A percentile compares a stretch with the other conserved stretches of the same genome.
phyloP scores from a whole-genome alignment of 2,888 invertebrate genomes.

The Lochmaea capreae region DNA sequence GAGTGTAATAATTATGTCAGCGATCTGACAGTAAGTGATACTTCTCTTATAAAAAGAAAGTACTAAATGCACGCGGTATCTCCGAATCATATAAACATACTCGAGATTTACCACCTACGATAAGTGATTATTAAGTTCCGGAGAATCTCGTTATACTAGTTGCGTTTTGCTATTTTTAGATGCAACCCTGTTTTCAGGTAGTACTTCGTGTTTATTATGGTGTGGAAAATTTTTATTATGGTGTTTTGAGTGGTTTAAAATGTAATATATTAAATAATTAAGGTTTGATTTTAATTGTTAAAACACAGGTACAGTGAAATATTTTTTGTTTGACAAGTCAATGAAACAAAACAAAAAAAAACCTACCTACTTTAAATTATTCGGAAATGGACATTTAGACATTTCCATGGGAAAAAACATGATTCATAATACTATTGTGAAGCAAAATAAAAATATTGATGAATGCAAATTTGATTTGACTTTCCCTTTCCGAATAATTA shows the following conservation, averaged over 20 bases:
- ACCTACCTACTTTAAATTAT: too few relatives aligned
- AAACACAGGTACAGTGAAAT: too few relatives aligned
- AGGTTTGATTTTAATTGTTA: background rate
- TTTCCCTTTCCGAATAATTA: too few relatives aligned
- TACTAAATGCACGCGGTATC: conserved; percentile 24
- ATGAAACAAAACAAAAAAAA: too few relatives aligned
- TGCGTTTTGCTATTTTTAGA: conserved; percentile 46
- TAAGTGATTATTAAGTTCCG: conserved; percentile 52
- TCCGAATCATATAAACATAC: conserved; percentile 10
- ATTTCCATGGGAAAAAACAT: too few relatives aligned
- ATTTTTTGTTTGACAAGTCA: too few relatives aligned
- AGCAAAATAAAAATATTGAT: too few relatives aligned
- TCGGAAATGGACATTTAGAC: too few relatives aligned
- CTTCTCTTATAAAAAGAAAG: conserved; percentile 29
- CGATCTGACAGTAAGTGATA: conserved; percentile 20
- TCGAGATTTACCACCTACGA: conserved; percentile 50
- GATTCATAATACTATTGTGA: too few relatives aligned
- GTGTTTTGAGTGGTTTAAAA: background rate
- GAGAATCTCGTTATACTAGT: conserved; percentile 65
- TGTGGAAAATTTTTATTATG: background rate
- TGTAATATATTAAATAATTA: background rate
- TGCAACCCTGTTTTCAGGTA: conserved; percentile 31
- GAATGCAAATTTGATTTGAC: too few relatives aligned
- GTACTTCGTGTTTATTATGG: conserved; percentile 2
- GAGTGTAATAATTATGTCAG: conserved; percentile 22